A percentile compares a stretch with the other conserved stretches of the same genome.
phyloP scores from a whole-genome alignment of 2,888 invertebrate species.

The Calephelis perditalis region DNA sequence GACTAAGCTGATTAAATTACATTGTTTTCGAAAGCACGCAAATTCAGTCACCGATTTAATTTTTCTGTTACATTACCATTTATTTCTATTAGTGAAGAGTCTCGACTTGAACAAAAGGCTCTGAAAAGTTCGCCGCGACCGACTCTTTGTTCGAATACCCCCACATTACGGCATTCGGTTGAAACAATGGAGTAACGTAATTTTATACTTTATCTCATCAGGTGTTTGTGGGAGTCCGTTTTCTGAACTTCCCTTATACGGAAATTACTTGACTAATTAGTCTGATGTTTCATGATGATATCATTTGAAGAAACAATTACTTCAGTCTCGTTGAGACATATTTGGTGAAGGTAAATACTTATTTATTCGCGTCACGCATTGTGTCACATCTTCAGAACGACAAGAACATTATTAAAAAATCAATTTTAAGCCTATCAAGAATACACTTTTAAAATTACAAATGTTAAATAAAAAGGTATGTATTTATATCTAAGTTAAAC shows the following conservation, averaged over 20 bases:
- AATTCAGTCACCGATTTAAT: constrained; percentile 18
- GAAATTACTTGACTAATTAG: constrained; percentile 3
- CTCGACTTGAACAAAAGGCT: constrained; percentile 52
- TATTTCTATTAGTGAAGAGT: constrained; percentile 21
- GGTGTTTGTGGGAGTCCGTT: constrained; percentile 28
- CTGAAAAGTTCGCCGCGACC: constrained; percentile 34
- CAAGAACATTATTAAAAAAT: too few relatives aligned
- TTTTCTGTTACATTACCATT: constrained; percentile 25
- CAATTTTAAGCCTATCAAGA: too few relatives aligned
- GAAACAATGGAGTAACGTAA: constrained; percentile 33
- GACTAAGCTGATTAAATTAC: constrained; percentile 11
- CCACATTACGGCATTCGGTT: constrained; percentile 29
- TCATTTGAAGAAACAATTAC: neutral
- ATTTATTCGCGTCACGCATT: too few relatives aligned
- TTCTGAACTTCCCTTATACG: constrained; percentile 14
- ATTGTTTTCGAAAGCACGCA: constrained; percentile 15
- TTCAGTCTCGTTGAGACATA: too few relatives aligned
- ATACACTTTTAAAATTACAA: too few relatives aligned
- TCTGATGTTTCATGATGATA: constrained; percentile 12
- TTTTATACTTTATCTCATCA: constrained; percentile 36
- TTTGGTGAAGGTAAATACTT: too few relatives aligned
- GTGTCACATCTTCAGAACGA: too few relatives aligned
- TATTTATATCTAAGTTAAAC: too few relatives aligned
- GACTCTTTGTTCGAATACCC: constrained; percentile 29
- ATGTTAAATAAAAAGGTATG: too few relatives aligned